Conservation (phyloP, 2,888 invertebrate genomes). For the Spilosoma lubricipeda region DNA sequence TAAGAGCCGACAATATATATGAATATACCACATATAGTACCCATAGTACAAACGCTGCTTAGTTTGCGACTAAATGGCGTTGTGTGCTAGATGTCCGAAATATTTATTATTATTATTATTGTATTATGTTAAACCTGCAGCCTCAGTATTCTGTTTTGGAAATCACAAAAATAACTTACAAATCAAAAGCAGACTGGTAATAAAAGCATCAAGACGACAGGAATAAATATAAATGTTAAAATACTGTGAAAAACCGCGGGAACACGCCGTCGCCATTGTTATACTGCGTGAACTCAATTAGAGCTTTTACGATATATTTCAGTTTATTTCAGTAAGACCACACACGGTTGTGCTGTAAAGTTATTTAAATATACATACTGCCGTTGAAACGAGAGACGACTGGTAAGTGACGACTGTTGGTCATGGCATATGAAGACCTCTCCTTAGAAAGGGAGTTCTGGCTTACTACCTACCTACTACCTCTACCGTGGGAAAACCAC, state of each 20-base stretch:
- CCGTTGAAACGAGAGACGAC: neutral
- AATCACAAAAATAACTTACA: neutral
- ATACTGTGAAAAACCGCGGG: conserved; percentile 48
- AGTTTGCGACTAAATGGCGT: too few relatives aligned
- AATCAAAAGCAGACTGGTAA: conserved; percentile 1
- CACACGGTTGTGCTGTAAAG: conserved; percentile 40
- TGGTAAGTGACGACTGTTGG: too few relatives aligned
- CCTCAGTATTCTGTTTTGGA: neutral
- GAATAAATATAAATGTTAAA: conserved; percentile 23
- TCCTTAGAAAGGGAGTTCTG: too few relatives aligned
- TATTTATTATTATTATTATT: too few relatives aligned
- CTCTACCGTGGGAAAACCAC: too few relatives aligned
- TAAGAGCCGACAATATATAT: too few relatives aligned
- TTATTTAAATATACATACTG: conserved; percentile 31
- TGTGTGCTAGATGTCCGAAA: too few relatives aligned
- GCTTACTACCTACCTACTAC: too few relatives aligned
- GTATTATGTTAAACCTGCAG: too few relatives aligned
- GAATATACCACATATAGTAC: too few relatives aligned
- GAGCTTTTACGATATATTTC: conserved; percentile 51
- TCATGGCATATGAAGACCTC: too few relatives aligned
- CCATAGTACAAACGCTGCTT: too few relatives aligned
- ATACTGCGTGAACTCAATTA: conserved; percentile 52
- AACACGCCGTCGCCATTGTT: conserved; percentile 23
- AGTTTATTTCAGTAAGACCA: conserved; percentile 53
- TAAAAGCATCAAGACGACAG: conserved; percentile 10